These are phyloP conservation scores for Podarcis muralis DNA, from an alignment of 2,113 vertebrate genomes.

Conservation along the genomic window DNA sequence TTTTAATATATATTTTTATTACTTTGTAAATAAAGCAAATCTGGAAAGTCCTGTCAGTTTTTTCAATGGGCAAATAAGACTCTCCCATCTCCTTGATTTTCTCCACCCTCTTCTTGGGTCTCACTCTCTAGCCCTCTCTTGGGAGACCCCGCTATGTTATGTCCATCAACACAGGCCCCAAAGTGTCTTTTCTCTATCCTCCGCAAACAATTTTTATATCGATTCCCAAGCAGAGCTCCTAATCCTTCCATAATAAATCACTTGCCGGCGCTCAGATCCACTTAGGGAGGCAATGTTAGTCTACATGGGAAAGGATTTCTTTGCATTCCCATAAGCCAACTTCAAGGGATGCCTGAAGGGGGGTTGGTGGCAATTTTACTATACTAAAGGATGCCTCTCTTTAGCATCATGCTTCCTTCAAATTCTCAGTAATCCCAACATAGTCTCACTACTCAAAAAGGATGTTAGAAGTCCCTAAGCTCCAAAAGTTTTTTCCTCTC, in stretches of 20 bases:
- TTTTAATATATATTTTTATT: neutral
- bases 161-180: constrained; percentile 8
- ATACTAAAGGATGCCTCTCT: neutral
- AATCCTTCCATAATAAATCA: constrained; percentile 51
- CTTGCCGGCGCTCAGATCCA: accelerated
- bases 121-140: neutral
- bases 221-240: neutral
- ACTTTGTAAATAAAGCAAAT: neutral
- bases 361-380: neutral
- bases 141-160: constrained; percentile 1
- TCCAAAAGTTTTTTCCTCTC: neutral
- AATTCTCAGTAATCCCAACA: constrained; percentile 1
- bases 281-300: neutral
- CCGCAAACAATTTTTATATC: constrained; percentile 8
- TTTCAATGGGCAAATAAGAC: neutral
- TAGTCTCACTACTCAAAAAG: neutral
- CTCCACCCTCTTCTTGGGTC: neutral
- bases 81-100: neutral
- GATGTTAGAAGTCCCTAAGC: neutral
- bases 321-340: constrained; percentile 4
- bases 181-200: neutral
- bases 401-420: neutral
- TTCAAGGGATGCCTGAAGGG: neutral
- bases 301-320: neutral
- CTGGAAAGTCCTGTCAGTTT: neutral